Base-by-base conservation (phyloP, 2,888 invertebrate genomes). In the Drosophila colorata region DNA sequence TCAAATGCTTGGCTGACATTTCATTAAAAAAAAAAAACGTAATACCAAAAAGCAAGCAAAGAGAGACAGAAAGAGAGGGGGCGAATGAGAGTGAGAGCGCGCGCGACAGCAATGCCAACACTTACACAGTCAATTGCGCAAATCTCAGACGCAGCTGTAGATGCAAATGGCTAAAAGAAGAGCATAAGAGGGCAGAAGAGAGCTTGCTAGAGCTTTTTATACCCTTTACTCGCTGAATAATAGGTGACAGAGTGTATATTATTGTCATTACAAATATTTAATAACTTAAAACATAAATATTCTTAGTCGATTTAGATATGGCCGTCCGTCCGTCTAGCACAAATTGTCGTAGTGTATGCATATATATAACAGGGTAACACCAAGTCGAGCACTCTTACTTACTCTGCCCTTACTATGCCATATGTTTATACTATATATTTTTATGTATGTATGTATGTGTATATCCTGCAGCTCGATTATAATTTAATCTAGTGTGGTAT, bases 401-500 rank as follows among this genome's bases (percentile, higher is more conserved):
- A 8, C 8, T 37, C 1, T 28, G 28, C 28, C 9, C 2, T 9
- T 9, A 28, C 28, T 33, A 33, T 33, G 4, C 13, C 33, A 13
- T 33, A 33, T 28, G 5, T 8, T 2, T 28, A 28, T 28, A 28
- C n/a, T 28, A 28, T 28, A 1, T 28, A 7, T 20, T 20, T 20
- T 20, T 20, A 33, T n/a, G n/a, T n/a, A n/a, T n/a, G n/a, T 40
- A 16, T 25, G 23, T 18, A 14, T 25, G 43, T 41, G 47, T 64
- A 72, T 71, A 73, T 73, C 60, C 76, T 70, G 66, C 77, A 59
- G 82, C 89, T 89, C 89, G 83, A 83, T 83, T 83, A 83, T 83
- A 83, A 83, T 83, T 89, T 87, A 89, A 85, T 88, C 89, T 80
- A 87, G 82, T 89, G 87, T 88, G 88, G 90, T 88, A 85, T 89